Base-by-base conservation (phyloP, 2,888 invertebrate genomes). In the Trichogramma evanescens region DNA sequence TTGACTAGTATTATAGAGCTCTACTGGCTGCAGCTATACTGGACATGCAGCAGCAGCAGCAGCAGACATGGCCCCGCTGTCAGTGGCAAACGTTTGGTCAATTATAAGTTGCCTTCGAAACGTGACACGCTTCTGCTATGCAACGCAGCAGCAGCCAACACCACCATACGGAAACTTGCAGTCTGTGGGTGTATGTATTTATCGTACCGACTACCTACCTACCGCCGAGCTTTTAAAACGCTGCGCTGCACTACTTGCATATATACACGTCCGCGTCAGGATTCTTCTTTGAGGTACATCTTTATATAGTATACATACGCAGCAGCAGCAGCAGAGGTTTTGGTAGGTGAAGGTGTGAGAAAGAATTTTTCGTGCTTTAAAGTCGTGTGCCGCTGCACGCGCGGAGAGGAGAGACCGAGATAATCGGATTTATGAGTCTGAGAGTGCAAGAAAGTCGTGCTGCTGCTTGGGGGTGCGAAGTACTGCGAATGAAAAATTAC, bases 71-170 rank as follows among this genome's bases (percentile, higher is more conserved):
- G 65, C 64, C 67, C 69, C 71, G 68, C 72, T 72, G 72, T 71
- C 72, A 71, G 67, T 64, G 64, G 66, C 71, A 73, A 71, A 67
- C 70, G 66, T 70, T 70, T 65, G 69, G 70, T 72, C 70, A 72
- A 72, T 72, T 72, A 73, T 71, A 74, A 74, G 69, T 73, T 73
- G 67, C 68, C 26, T 69, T 63, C 57, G 62, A 60, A 51, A 73
- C 72, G 72, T 72, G 72, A 63, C 52, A 54, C 50, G 69, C 60
- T 59, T 72, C 26, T 26, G 26, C 26, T 26, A 26, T 26, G 26
- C 26, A 26, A 26, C 26, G 26, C 26, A 26, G 26, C 26, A 26
- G 26, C 26, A 26, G 26, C 26, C 26, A 26, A 1, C 26, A 3
- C 26, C 3, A 2, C 3, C 26, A 26, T 26, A 26, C 2, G 26